Evolutionary conservation across 1,140 invertebrate genomes (phyloP).

Genomic region (Himalopsyche phryganea): DNA sequence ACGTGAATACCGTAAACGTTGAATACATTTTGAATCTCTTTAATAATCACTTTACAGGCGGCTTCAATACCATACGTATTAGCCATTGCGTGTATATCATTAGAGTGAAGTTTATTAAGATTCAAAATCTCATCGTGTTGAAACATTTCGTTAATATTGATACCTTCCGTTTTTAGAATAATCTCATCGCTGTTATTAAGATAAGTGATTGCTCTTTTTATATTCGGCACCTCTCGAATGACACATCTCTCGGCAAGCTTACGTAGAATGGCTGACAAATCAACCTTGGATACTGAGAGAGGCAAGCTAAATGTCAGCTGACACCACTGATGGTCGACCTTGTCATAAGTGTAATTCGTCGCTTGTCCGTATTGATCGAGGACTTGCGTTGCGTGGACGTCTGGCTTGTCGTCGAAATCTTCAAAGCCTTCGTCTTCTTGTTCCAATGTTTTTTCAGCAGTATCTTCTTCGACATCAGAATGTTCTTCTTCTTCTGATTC

Average conservation of each 20-base stretch:
- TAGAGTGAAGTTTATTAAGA: constrained; percentile 84
- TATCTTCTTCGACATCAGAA: constrained; percentile 44
- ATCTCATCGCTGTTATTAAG: constrained; percentile 58
- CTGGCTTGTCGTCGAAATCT: constrained; percentile 37
- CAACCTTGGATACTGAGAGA: constrained; percentile 62
- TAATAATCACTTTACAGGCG: constrained; percentile 82
- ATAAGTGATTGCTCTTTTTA: constrained; percentile 78
- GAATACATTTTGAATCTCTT: constrained; percentile 90
- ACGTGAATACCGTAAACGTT: constrained; percentile 95
- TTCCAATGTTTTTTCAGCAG: constrained; percentile 39
- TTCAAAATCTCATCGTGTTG: constrained; percentile 79
- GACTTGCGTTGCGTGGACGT: constrained; percentile 26
- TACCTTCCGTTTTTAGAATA: constrained; percentile 88
- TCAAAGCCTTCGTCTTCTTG: constrained; percentile 42
- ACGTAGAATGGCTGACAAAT: constrained; percentile 76
- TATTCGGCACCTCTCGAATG: constrained; percentile 75
- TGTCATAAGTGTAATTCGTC: constrained; percentile 74
- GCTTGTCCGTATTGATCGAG: constrained; percentile 38
- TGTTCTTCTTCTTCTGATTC: constrained; percentile 53
- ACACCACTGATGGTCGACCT: constrained; percentile 56
- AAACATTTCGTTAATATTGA: constrained; percentile 89
- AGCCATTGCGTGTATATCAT: constrained; percentile 91
- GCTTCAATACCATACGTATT: constrained; percentile 95
- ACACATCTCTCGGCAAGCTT: constrained; percentile 70
- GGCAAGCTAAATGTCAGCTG: constrained; percentile 60